Evolutionary conservation across 1,140 invertebrate species (phyloP).

Genomic region (Drosophila sucinea): DNA sequence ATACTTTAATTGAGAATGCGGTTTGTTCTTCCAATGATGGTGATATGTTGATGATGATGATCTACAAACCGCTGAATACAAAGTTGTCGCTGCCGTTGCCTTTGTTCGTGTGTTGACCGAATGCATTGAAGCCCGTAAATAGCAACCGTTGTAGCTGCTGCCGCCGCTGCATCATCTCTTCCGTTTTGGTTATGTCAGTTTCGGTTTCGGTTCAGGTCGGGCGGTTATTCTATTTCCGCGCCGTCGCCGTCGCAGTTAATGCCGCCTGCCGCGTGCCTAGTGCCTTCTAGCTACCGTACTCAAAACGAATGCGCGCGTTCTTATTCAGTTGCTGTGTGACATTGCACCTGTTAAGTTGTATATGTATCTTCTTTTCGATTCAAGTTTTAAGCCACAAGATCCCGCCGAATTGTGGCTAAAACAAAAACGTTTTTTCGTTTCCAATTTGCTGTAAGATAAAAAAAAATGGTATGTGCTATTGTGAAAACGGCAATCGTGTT

Average conservation of each 20-base stretch:
- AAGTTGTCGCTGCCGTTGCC: constrained; percentile 25
- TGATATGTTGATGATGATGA: background rate
- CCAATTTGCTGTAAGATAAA: background rate
- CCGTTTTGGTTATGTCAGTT: constrained; percentile 21
- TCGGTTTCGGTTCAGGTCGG: constrained; percentile 15
- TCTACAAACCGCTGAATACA: constrained; percentile 60
- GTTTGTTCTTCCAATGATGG: constrained; percentile 20
- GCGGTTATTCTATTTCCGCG: constrained; percentile 10
- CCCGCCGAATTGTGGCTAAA: constrained; percentile 7
- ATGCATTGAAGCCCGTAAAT: constrained; percentile 83
- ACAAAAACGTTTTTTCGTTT: background rate
- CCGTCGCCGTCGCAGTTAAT: constrained; percentile 27
- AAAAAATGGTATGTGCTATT: constrained; percentile 1
- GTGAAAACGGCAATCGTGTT: background rate
- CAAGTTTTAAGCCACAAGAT: constrained; percentile 15
- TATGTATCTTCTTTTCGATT: background rate
- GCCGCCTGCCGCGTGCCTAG: constrained; percentile 31
- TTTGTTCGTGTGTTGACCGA: constrained; percentile 75
- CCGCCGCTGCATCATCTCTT: constrained; percentile 53
- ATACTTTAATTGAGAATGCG: constrained; percentile 22
- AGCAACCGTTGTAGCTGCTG: constrained; percentile 59
- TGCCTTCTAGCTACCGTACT: constrained; percentile 44
- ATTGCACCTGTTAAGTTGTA: constrained; percentile 67
- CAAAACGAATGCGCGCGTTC: constrained; percentile 38
- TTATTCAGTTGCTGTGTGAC: constrained; percentile 56